These are phyloP conservation scores for Altica lythri DNA, from an alignment of 2,888 invertebrate species.

Conservation along the genomic window DNA sequence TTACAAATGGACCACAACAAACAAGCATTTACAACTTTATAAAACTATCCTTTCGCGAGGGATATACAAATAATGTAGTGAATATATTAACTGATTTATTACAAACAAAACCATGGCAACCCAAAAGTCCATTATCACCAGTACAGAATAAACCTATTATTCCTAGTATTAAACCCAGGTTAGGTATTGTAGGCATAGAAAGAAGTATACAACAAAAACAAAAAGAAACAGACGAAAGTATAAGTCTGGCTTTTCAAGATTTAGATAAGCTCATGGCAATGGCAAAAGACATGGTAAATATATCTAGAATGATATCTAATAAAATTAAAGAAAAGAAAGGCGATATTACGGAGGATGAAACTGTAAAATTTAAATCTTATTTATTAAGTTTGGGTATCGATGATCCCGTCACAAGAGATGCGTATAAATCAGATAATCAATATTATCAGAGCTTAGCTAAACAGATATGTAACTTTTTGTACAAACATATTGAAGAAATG, in stretches of 20 bases:
- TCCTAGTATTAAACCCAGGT: constrained; percentile 70
- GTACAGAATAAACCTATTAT: constrained; percentile 40
- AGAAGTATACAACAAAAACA: constrained; percentile 88
- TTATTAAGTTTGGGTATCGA: constrained; percentile 95
- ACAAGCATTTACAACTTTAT: constrained; percentile 74
- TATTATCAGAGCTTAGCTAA: constrained; percentile 85
- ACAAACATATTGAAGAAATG: constrained; percentile 80
- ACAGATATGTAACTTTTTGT: constrained; percentile 82
- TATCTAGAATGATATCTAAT: constrained; percentile 89
- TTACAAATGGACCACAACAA: constrained; percentile 71
- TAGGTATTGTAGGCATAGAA: constrained; percentile 96
- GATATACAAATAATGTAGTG: constrained; percentile 69
- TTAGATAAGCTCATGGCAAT: constrained; percentile 91
- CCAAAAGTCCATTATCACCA: constrained; percentile 43
- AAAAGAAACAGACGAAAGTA: constrained; percentile 88
- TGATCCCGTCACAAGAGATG: constrained; percentile 94
- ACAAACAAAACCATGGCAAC: constrained; percentile 69
- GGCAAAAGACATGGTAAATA: constrained; percentile 95
- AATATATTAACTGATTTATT: constrained; percentile 68
- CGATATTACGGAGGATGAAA: constrained; percentile 96
- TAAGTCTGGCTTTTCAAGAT: constrained; percentile 94
- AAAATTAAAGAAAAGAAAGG: constrained; percentile 95
- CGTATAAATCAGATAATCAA: constrained; percentile 81
- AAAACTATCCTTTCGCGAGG: constrained; percentile 86
- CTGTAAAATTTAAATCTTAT: constrained; percentile 92